Conservation (phyloP, 2,113 vertebrate species). For the Neopipo cinnamomea region DNA sequence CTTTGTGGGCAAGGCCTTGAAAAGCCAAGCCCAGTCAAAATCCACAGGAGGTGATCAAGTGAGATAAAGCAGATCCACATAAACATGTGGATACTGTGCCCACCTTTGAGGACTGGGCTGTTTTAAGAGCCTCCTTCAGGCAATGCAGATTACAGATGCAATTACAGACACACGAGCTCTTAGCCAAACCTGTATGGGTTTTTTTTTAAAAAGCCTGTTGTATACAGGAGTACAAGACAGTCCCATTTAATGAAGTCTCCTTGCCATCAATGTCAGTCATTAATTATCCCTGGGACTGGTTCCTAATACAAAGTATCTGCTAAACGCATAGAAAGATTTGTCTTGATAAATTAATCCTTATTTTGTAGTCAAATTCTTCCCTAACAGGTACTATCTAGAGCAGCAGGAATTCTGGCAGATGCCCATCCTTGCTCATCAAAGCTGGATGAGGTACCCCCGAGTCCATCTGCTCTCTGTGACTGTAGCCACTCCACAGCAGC, state of each 20-base stretch:
- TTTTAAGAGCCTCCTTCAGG: not conserved
- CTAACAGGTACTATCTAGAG: not conserved
- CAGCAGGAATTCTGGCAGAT: not conserved
- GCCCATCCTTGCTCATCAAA: not conserved
- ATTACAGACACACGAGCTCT: not conserved
- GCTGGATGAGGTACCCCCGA: not conserved
- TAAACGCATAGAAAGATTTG: not conserved
- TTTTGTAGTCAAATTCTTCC: not conserved
- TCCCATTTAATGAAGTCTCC: not conserved
- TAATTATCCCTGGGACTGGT: not conserved
- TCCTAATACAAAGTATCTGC: not conserved
- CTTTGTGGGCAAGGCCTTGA: not conserved
- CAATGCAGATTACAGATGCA: no score
- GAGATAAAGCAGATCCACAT: not conserved
- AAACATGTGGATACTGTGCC: not conserved
- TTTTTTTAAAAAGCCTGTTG: not conserved
- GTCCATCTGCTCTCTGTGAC: not conserved
- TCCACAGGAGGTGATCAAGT: not conserved
- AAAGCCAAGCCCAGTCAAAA: not conserved
- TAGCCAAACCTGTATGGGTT: not conserved
- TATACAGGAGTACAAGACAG: not conserved
- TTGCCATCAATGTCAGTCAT: not conserved
- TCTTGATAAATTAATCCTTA: not conserved
- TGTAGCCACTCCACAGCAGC: not conserved
- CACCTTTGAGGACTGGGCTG: not conserved